Evolutionary conservation across 2,888 invertebrate species (phyloP).

Genomic region (Trachelus troglodyta): DNA sequence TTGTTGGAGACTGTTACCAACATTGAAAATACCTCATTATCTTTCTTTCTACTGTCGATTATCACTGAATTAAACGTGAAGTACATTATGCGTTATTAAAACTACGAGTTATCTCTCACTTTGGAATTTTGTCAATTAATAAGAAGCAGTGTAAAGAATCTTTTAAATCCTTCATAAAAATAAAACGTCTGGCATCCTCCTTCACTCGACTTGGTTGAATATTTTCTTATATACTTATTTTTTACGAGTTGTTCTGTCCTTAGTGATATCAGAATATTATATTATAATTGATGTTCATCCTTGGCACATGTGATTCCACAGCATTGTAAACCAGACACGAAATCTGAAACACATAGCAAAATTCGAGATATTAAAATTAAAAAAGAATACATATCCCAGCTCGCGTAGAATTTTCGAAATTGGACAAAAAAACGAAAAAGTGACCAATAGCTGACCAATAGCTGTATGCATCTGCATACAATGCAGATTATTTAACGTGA

Average conservation of each 20-base stretch:
- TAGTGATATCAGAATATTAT: not conserved
- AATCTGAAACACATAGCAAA: not conserved
- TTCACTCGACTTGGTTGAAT: not conserved
- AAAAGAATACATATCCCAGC: not conserved
- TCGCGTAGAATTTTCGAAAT: too few species aligned
- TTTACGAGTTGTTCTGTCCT: not conserved
- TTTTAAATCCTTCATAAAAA: not conserved
- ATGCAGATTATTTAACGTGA: too few species aligned
- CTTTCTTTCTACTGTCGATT: not conserved
- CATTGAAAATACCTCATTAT: not conserved
- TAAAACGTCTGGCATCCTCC: too few species aligned
- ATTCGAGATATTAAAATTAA: not conserved
- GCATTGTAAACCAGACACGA: not conserved
- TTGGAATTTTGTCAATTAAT: not conserved
- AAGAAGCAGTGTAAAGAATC: not conserved
- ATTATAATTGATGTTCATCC: not conserved
- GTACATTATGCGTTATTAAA: not conserved
- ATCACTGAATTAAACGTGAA: not conserved
- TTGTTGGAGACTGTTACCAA: not conserved
- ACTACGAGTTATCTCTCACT: not conserved
- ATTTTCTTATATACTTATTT: not conserved
- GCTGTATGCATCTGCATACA: too few species aligned
- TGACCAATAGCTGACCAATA: too few species aligned
- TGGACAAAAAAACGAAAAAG: too few species aligned
- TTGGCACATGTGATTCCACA: not conserved